Evolutionary conservation across 2,113 vertebrate species (phyloP).

Genomic region (Actinemys pallida): DNA sequence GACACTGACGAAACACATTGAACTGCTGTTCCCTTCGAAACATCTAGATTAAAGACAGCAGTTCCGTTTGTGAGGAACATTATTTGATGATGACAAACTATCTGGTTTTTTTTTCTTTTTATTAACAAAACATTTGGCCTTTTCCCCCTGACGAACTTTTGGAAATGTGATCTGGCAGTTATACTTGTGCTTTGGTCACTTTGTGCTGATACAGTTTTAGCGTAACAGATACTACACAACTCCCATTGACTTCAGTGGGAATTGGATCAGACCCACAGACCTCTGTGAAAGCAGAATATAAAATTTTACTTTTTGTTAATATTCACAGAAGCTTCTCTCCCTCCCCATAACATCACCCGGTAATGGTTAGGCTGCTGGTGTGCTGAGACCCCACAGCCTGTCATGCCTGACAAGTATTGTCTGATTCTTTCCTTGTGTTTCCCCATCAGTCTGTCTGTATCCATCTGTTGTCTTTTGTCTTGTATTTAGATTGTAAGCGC

Average conservation of each 20-base stretch:
- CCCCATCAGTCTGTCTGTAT: neutral
- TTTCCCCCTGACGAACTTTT: neutral
- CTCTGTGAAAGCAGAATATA: neutral
- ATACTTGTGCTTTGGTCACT: neutral
- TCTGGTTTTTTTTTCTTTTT: neutral
- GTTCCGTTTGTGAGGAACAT: neutral
- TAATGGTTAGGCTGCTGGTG: neutral
- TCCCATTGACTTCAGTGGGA: neutral
- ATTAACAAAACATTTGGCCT: conserved; percentile 11
- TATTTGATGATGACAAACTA: conserved; percentile 25
- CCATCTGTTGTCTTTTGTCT: neutral
- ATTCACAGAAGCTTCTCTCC: neutral
- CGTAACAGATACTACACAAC: accelerated
- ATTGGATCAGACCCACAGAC: neutral
- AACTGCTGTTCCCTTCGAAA: conserved; percentile 21
- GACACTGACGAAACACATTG: conserved; percentile 40
- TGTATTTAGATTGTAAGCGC: neutral
- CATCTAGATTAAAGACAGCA: conserved; percentile 24
- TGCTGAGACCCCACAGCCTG: neutral
- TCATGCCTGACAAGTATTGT: neutral
- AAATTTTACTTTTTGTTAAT: neutral
- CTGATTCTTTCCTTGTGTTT: neutral
- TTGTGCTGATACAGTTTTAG: neutral
- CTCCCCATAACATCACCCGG: neutral
- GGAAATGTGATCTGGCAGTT: neutral